Evolutionary conservation across 2,797 vertebrate species (phyloP), one percentile per base, ranked within the genome.

Genomic region (Lithobates pipiens): DNA sequence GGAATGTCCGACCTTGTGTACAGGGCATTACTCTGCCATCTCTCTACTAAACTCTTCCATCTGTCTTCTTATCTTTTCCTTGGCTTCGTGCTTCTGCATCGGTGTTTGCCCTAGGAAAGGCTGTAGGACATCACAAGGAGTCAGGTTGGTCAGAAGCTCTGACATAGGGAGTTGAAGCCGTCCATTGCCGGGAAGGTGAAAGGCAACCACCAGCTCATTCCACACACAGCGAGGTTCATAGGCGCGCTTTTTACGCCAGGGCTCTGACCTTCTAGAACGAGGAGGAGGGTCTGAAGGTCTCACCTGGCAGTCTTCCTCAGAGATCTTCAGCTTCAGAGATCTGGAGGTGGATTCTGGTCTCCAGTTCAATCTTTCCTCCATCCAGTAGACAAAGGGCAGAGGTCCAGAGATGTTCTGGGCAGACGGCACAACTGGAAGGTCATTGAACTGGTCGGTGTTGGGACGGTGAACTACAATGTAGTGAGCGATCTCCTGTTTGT

Each of bases 131-230:
- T 54, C 21, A 72, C 82, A 84, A 25, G 67, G 32, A 3, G 34
- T 36, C 75, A 84, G 46, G 34, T 32, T 77, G 4, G 8, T n/a
- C 16, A 71, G 29, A 21, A 84, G 50, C 2, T 71, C 3, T 9
- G 27, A 21, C 54, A 1, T 1, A 8, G 82, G 75, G 50, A 84
- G 54, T 7, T 32, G 10, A 3, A 84, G 82, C 7, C 27, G 15
- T 25, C 50, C 18, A 15, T 39, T 8, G 23, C 9, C 16, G n/a
- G 75, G 82, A 5, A 84, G 67, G 10, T 84, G 76, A 67, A 84
- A 84, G 39, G 82, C 34, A 2, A 84, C 13, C 23, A 84, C 67
- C 75, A 84, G 75, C 3, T 84, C 65, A 75, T 84, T 84, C 82
- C 82, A 84, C 23, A 84, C 75, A 63, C 82, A 77, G 6, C 61